phyloP scores from a whole-genome alignment of 2,888 invertebrate genomes.

The Galerucella calmariensis region DNA sequence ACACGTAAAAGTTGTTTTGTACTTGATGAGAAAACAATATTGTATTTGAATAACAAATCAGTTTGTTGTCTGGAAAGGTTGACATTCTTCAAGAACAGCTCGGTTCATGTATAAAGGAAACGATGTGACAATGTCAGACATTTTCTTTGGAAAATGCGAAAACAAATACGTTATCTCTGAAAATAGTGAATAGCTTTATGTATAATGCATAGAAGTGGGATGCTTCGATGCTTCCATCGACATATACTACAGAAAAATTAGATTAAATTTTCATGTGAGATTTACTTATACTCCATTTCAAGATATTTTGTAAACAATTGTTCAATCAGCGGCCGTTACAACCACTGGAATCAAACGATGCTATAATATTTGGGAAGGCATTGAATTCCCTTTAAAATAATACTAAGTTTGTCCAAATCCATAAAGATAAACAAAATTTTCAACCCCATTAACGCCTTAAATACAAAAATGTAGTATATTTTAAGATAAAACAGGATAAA shows the following conservation, averaged over 20 bases:
- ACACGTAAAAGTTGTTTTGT: slow-evolving; percentile 40
- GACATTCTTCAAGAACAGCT: slow-evolving; percentile 17
- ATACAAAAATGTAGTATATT: no score
- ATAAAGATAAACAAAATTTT: no score
- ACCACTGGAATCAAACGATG: no score
- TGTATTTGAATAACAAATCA: slow-evolving; percentile 44
- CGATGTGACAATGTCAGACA: slow-evolving; percentile 15
- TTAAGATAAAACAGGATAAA: no score
- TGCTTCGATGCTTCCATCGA: background rate
- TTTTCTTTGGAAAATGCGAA: slow-evolving; percentile 15
- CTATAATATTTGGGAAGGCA: no score
- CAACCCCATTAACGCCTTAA: no score
- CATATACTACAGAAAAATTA: background rate
- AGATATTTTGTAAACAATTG: no score
- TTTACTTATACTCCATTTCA: no score
- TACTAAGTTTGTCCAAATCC: no score
- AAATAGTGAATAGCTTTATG: slow-evolving; percentile 13
- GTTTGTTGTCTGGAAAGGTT: slow-evolving; percentile 16
- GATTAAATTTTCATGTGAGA: background rate
- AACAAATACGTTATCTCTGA: slow-evolving; percentile 5
- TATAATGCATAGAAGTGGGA: background rate
- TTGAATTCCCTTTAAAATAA: no score
- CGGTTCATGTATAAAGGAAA: slow-evolving; percentile 16
- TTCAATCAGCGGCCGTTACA: no score
- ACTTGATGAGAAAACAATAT: slow-evolving; percentile 37